Evolutionary conservation across 1,140 invertebrate species (phyloP).

Genomic region (Leptinotarsa undecemlineata): DNA sequence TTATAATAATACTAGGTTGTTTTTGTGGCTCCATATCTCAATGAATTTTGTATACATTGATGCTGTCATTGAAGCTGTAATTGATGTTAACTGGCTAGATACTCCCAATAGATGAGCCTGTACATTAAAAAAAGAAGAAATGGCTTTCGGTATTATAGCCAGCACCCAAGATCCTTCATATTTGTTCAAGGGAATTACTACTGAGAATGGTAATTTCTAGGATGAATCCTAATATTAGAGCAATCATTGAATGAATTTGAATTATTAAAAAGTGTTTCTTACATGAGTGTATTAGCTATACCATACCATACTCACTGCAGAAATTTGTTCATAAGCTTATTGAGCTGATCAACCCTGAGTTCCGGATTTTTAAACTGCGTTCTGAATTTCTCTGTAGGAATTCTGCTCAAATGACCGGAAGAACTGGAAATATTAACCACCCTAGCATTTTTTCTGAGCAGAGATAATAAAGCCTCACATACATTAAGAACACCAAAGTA

Average conservation of each 20-base stretch:
- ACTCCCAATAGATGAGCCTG: too few relatives aligned
- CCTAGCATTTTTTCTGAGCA: conserved; percentile 67
- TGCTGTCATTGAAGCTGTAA: too few relatives aligned
- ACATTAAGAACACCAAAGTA: conserved; percentile 67
- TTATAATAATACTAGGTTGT: too few relatives aligned
- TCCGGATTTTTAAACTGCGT: conserved; percentile 59
- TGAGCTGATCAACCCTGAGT: conserved; percentile 63
- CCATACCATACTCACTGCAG: conserved; percentile 60
- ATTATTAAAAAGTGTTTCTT: too few relatives aligned
- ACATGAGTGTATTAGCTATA: too few relatives aligned
- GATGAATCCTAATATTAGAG: background rate
- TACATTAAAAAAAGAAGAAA: too few relatives aligned
- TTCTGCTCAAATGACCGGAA: conserved; percentile 61
- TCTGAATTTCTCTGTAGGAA: conserved; percentile 60
- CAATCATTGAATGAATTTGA: background rate
- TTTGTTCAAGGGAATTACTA: too few relatives aligned
- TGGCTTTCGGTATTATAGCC: too few relatives aligned
- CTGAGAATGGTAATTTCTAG: background rate
- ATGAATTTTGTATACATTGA: too few relatives aligned
- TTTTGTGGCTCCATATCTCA: too few relatives aligned
- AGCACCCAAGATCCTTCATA: too few relatives aligned
- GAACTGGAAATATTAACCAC: conserved; percentile 77
- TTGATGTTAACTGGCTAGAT: too few relatives aligned
- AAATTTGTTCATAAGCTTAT: conserved; percentile 66
- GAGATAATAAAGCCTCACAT: conserved; percentile 69